Evolutionary conservation across 2,797 vertebrate species (phyloP).

Genomic region (Poeciliopsis paucimaculata): DNA sequence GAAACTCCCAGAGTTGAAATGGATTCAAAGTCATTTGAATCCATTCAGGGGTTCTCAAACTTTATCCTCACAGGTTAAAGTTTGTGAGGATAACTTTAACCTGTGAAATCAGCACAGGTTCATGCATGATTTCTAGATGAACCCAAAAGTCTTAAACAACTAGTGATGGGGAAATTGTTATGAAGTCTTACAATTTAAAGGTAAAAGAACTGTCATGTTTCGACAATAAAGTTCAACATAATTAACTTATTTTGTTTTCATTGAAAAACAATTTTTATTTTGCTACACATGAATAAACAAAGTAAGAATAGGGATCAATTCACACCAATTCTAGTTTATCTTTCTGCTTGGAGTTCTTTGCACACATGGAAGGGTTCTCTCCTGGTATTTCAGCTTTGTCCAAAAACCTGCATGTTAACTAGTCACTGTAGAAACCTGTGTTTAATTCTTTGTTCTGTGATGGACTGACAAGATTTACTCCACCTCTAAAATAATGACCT

Average conservation of each 20-base stretch:
- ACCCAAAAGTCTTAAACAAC: background rate
- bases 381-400: background rate
- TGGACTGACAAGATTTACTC: background rate
- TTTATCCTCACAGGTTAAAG: too few species aligned
- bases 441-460: background rate
- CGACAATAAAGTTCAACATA: background rate
- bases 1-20: background rate
- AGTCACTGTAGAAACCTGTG: background rate
- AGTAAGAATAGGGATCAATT: background rate
- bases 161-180: background rate
- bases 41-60: background rate
- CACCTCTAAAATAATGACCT: background rate
- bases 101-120: background rate
- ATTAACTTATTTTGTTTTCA: background rate
- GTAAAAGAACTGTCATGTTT: background rate
- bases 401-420: background rate
- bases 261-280: background rate
- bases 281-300: background rate
- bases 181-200: background rate
- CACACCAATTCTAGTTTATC: background rate
- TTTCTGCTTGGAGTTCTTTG: background rate
- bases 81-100: too few species aligned
- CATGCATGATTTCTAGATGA: background rate
- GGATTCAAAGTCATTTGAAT: background rate
- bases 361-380: background rate